Conservation (phyloP, 1,140 invertebrate genomes). For the Pantala flavescens region DNA sequence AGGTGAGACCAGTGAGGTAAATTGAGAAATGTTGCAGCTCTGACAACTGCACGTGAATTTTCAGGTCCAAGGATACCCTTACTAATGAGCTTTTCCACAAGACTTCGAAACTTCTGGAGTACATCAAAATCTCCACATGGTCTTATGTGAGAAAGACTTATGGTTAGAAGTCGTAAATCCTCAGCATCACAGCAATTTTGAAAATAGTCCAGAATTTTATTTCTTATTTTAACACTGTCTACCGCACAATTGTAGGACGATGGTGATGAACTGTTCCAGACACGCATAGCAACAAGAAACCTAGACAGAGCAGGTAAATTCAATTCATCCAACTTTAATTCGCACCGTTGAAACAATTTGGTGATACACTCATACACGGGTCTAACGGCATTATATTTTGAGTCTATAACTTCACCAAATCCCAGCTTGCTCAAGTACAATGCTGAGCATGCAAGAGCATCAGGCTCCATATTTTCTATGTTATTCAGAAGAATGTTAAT, state of each 20-base stretch:
- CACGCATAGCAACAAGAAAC: background rate
- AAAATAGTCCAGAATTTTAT: background rate
- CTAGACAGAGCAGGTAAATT: background rate
- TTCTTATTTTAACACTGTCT: background rate
- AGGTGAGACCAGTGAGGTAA: constrained; percentile 2
- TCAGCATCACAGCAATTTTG: background rate
- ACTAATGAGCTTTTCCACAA: background rate
- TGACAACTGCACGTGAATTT: background rate
- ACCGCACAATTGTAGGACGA: background rate
- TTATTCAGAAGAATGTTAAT: background rate
- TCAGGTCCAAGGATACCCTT: background rate
- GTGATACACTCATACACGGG: background rate
- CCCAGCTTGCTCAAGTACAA: constrained; percentile 13
- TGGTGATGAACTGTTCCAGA: background rate
- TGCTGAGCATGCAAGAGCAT: background rate
- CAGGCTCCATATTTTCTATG: background rate
- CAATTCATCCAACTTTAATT: background rate
- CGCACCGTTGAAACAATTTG: background rate
- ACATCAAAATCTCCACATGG: background rate
- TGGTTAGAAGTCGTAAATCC: constrained; percentile 11
- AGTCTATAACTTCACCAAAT: background rate
- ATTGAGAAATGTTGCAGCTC: constrained; percentile 2
- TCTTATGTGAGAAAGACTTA: background rate
- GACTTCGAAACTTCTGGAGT: background rate
- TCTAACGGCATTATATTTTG: background rate